Percentiles rank a stretch among this genome's conserved stretches.
These are phyloP conservation scores for Hylaea fasciaria DNA, from an alignment of 2,888 invertebrate genomes.

Conservation along the genomic window DNA sequence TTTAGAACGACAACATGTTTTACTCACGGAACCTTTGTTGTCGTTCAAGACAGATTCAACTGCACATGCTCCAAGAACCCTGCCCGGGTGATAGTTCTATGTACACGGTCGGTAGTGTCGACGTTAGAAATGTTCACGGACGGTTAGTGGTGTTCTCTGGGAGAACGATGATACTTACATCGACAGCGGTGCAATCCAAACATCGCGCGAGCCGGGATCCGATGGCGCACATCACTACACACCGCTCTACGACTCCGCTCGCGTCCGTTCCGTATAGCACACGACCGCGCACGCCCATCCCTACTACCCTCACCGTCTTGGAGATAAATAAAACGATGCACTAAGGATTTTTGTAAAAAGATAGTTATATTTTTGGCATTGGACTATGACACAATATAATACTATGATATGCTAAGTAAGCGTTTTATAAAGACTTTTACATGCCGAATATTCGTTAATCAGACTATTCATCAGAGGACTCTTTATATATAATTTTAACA, in stretches of 20 bases:
- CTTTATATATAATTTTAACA: conserved; percentile 84
- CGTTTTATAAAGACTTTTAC: conserved; percentile 85
- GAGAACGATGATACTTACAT: conserved; percentile 4
- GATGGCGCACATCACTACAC: conserved; percentile 23
- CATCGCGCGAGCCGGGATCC: neutral
- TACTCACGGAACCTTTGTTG: neutral
- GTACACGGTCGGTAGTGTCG: neutral
- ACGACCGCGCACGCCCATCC: conserved; percentile 23
- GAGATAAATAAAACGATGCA: conserved; percentile 79
- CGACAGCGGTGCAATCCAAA: neutral
- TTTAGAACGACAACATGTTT: neutral
- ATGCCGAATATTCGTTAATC: conserved; percentile 85
- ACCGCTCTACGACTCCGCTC: neutral
- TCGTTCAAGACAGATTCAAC: neutral
- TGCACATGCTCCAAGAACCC: neutral
- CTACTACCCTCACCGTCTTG: conserved; percentile 40
- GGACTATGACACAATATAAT: conserved; percentile 86
- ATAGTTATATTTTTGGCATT: conserved; percentile 86
- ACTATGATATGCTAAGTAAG: conserved; percentile 86
- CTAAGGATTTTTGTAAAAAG: conserved; percentile 84
- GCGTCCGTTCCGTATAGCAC: conserved; percentile 6
- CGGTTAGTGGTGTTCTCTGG: conserved; percentile 3
- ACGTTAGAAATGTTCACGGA: neutral
- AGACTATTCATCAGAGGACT: conserved; percentile 85
- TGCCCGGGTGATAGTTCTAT: neutral